These are phyloP conservation scores for Apis dorsata DNA, from an alignment of 1,140 invertebrate species.

Conservation along the genomic window DNA sequence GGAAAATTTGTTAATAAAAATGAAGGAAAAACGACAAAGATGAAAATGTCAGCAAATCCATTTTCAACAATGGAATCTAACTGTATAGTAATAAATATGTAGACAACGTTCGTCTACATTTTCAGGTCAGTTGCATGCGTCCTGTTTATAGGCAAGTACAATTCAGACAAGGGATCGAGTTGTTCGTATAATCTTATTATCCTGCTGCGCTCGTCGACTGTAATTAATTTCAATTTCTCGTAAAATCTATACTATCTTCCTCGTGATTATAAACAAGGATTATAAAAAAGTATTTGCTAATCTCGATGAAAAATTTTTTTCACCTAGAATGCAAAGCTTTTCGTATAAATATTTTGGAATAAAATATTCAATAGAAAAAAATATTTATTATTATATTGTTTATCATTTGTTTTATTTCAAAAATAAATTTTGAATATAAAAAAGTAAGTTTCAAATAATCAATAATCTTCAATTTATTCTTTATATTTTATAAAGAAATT, in stretches of 20 bases:
- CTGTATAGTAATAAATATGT: background rate
- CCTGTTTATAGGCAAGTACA: too few species aligned
- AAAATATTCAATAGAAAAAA: too few species aligned
- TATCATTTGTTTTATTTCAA: too few species aligned
- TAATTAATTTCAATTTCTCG: background rate
- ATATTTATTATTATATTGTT: too few species aligned
- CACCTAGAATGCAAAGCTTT: too few species aligned
- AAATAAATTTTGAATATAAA: too few species aligned
- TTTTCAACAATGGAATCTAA: background rate
- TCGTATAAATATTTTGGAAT: too few species aligned
- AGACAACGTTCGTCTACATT: background rate
- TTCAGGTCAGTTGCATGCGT: background rate
- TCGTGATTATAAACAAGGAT: background rate
- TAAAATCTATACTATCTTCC: background rate
- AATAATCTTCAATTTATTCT: too few species aligned
- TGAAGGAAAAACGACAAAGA: too few species aligned
- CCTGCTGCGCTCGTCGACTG: background rate
- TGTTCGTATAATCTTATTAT: slow-evolving; percentile 2
- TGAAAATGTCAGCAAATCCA: background rate
- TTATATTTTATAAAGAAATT: too few species aligned
- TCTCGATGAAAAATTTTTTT: too few species aligned
- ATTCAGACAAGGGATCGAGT: background rate
- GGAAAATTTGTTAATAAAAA: background rate
- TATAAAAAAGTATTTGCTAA: background rate
- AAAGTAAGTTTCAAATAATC: too few species aligned